These are phyloP conservation scores for Chrysocyon brachyurus DNA, from an alignment of 2,797 vertebrate species.

Conservation along the genomic window DNA sequence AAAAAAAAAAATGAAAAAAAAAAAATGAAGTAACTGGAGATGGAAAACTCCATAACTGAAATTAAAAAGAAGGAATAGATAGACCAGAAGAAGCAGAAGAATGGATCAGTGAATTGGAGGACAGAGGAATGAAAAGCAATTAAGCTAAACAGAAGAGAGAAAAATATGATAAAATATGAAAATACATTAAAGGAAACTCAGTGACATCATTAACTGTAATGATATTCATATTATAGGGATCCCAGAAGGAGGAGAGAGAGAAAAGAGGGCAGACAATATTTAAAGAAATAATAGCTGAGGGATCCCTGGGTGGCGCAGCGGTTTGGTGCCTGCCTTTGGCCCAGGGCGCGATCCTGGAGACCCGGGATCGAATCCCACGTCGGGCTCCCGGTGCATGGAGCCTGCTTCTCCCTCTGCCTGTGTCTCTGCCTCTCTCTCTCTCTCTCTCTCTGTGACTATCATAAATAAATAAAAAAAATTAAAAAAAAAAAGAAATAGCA, in stretches of 20 bases:
- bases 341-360: no score
- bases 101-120: background rate
- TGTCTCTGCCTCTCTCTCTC: no score
- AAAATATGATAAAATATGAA: background rate
- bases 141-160: background rate
- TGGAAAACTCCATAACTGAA: background rate
- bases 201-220: background rate
- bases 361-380: no score
- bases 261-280: background rate
- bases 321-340: no score
- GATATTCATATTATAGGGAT: background rate
- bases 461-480: no score
- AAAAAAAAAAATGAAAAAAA: background rate
- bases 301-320: no score
- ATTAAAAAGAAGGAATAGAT: background rate
- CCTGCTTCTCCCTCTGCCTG: no score
- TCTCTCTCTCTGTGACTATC: no score
- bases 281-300: background rate
- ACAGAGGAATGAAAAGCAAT: background rate
- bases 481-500: background rate
- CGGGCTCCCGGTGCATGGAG: no score
- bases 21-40: background rate
- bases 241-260: background rate
- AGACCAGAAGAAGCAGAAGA: background rate
- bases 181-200: background rate